Percentiles rank a stretch among this genome's conserved stretches.
Evolutionary conservation across 2,888 invertebrate species (phyloP).

Genomic region (Anodontia alba): DNA sequence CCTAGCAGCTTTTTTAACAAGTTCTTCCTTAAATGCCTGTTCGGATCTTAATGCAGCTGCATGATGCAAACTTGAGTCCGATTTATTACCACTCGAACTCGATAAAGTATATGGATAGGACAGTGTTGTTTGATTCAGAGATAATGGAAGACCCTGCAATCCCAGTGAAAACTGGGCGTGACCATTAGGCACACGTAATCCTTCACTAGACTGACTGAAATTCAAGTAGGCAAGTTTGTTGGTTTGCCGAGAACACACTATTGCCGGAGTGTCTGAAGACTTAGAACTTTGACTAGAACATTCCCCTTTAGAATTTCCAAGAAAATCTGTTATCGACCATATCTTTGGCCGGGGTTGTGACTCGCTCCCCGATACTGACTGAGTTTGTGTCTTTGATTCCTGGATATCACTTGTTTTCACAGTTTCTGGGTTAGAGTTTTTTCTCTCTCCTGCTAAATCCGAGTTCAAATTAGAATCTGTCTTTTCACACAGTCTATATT

Average conservation of each 20-base stretch:
- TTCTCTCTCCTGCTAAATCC: neutral
- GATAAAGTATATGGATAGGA: slow-evolving; percentile 79
- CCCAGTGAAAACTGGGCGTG: slow-evolving; percentile 70
- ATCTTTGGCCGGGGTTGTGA: slow-evolving; percentile 68
- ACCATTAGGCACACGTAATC: slow-evolving; percentile 41
- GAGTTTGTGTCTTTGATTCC: slow-evolving; percentile 10
- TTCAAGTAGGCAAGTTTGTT: slow-evolving; percentile 67
- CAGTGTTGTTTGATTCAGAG: slow-evolving; percentile 77
- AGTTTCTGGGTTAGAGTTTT: neutral
- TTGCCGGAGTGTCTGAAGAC: slow-evolving; percentile 56
- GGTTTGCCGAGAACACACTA: slow-evolving; percentile 59
- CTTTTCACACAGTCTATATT: neutral
- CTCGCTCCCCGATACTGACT: slow-evolving; percentile 13
- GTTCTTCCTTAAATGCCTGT: slow-evolving; percentile 63
- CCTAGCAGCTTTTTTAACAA: slow-evolving; percentile 59
- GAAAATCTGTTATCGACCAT: slow-evolving; percentile 76
- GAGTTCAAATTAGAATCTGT: neutral
- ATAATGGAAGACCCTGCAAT: slow-evolving; percentile 68
- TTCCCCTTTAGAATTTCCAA: slow-evolving; percentile 57
- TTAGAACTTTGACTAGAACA: slow-evolving; percentile 32
- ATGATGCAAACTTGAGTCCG: slow-evolving; percentile 57
- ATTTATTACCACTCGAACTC: slow-evolving; percentile 67
- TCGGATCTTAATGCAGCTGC: slow-evolving; percentile 55
- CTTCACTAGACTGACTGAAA: slow-evolving; percentile 67
- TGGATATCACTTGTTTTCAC: neutral